Evolutionary conservation across 1,140 invertebrate species (phyloP).

Genomic region (Sesamia nonagrioides): DNA sequence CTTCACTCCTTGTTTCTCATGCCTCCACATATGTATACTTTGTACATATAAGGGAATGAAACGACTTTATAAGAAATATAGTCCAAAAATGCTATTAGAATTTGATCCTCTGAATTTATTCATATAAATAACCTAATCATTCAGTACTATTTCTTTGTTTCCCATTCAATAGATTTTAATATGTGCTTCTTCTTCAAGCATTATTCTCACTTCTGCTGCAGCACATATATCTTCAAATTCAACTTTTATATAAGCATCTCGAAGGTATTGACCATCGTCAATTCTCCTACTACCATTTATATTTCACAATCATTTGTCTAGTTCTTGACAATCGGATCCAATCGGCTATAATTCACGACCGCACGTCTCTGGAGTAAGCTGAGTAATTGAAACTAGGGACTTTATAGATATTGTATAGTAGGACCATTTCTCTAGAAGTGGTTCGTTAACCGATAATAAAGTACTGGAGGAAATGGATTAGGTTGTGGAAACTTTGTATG

Average conservation of each 20-base stretch:
- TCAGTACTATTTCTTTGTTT: not conserved
- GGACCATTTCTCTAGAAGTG: not conserved
- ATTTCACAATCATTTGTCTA: slow-evolving; percentile 39
- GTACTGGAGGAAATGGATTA: slow-evolving; percentile 16
- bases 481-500: not conserved
- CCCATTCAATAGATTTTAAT: too few species aligned
- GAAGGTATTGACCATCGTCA: slow-evolving; percentile 13
- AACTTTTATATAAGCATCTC: slow-evolving; percentile 6
- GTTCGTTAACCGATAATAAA: slow-evolving; percentile 14
- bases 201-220: not conserved
- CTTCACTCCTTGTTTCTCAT: too few species aligned
- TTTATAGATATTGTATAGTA: slow-evolving; percentile 21
- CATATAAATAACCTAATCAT: not conserved
- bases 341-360: slow-evolving; percentile 36
- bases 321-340: slow-evolving; percentile 40
- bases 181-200: not conserved
- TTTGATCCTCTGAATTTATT: not conserved
- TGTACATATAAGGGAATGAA: not conserved
- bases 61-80: not conserved
- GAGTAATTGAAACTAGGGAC: slow-evolving; percentile 35
- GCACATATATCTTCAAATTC: slow-evolving; percentile 8
- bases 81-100: not conserved
- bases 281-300: slow-evolving; percentile 16
- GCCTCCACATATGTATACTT: too few species aligned
- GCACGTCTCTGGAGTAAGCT: slow-evolving; percentile 16